Evolutionary conservation across 2,888 invertebrate species (phyloP), one percentile per base, ranked within the genome.

Genomic region (Drosophila cracens): DNA sequence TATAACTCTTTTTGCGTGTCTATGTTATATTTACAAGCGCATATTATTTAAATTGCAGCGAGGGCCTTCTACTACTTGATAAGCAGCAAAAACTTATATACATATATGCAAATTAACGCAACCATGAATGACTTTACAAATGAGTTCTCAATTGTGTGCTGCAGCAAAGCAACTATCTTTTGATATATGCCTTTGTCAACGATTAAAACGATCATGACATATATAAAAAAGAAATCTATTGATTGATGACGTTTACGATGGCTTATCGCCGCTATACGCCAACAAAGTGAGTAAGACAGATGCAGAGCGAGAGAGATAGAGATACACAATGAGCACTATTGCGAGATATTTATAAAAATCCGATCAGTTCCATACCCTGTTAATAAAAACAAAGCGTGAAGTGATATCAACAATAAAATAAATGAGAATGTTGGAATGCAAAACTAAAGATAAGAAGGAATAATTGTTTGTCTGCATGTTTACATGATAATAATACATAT

Each of bases 171-270:
- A 72, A 49, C 48, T 8, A 29, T 27, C 8, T 61, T 36, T 33
- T 34, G 6, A 64, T 54, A 33, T 46, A 64, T 48, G 43, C 8
- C 54, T 73, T 52, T 65, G 67, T 73, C 51, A 53, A 11, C 59
- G 74, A 83, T 86, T 81, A 71, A 81, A 86, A 73, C 66, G 84
- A 81, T 84, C 84, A 88, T 84, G 89, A 88, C 84, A 88, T 66
- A 82, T 60, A 82, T 80, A 82, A 40, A 13, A 78, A 77, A 40
- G 13, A 67, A 82, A 76, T 79, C 69, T 63, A 85, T 75, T 60
- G 56, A 40, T 31, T 70, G 64, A 62, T 77, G 79, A 78, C 82
- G 80, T 70, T 69, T 53, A 57, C 31, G 64, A 29, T 48, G 68
- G 61, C 61, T 81, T 82, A 89, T 87, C 76, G 73, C 52, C 59